Conservation (phyloP, 2,113 vertebrate genomes). For the Struthidea cinerea region DNA sequence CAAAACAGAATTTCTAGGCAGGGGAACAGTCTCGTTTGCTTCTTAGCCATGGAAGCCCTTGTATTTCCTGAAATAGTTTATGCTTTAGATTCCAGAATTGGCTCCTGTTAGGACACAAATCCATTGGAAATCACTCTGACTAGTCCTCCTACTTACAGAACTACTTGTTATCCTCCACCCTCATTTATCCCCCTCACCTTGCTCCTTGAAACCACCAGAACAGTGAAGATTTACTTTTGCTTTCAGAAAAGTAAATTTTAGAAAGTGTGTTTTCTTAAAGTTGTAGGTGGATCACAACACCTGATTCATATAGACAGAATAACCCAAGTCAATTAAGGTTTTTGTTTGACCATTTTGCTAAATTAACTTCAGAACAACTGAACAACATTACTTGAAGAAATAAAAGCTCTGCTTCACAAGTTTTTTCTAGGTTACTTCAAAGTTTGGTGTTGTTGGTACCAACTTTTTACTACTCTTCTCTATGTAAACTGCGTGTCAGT, state of each 20-base stretch:
- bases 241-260: not conserved
- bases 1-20: not conserved
- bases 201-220: not conserved
- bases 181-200: not conserved
- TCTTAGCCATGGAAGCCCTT: not conserved
- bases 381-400: not conserved
- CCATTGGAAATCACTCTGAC: not conserved
- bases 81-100: not conserved
- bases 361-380: not conserved
- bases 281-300: not conserved
- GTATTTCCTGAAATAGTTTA: not conserved
- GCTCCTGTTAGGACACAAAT: not conserved
- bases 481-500: not conserved
- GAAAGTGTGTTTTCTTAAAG: not conserved
- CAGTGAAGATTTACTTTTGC: not conserved
- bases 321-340: not conserved
- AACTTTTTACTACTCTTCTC: not conserved
- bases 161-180: not conserved
- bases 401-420: not conserved
- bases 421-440: not conserved
- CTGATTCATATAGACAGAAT: not conserved
- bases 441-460: rapidly evolving
- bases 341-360: not conserved
- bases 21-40: too few relatives aligned
- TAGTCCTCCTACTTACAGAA: not conserved